Evolutionary conservation across 2,888 invertebrate genomes (phyloP), one percentile per base, ranked within the genome.

Genomic region (Darwinula stevensoni): DNA sequence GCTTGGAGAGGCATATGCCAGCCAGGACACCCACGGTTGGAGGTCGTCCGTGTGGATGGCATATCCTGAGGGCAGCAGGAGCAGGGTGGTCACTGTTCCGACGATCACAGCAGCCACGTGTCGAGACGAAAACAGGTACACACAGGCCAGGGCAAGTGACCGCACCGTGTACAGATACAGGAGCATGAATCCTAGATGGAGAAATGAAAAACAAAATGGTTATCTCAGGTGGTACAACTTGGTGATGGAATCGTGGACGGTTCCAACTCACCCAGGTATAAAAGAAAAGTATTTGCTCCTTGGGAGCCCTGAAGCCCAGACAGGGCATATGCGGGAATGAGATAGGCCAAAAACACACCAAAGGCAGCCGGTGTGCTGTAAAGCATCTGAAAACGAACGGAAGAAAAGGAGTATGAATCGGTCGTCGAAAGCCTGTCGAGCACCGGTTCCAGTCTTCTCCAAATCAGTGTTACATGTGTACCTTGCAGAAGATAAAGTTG

Each of bases 261-360:
- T n/a, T 13, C 13, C 4, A 9, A 39, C 40, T 42, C 37, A 47
- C 49, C 46, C 29, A 46, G 39, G 39, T 48, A 50, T 14, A 42
- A 37, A 35, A 44, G 44, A 35, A 50, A 46, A 16, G 36, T 32
- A 14, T 39, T 38, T 9, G 6, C 9, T 9, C n/a, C 22, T 22
- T 22, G 6, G 22, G 22, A 9, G 22, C n/a, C 22, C 22, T 6
- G 22, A 22, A 76, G 52, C 0, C 76, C 76, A 16, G 70, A 67
- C 78, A 80, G 78, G 13, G 74, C 73, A 47, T 74, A 78, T 28
- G 27, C 75, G 12, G 86, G 86, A 35, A 80, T 65, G 32, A 80
- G 48, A 47, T 74, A 84, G 3, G 75, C 72, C 39, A 78, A 45
- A 64, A 78, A 78, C 30, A 80, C 65, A 39, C 75, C 59, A 31